Conservation (phyloP, 2,888 invertebrate genomes). For the Scelioninae gen. 2 region DNA sequence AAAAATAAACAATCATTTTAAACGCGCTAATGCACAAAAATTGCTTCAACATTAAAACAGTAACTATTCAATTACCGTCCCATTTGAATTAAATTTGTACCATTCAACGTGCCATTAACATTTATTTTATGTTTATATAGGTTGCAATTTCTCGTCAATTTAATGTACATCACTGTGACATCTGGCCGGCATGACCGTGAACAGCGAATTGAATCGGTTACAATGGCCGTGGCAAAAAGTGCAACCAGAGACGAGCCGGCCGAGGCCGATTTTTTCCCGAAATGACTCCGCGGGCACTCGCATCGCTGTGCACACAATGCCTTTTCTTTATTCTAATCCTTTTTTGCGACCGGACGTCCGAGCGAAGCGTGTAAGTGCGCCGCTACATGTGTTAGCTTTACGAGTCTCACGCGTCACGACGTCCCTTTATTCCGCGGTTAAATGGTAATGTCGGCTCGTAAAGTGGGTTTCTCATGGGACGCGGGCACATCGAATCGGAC, state of each 20-base stretch:
- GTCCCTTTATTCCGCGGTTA: conserved; percentile 48
- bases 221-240: background rate
- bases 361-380: conserved; percentile 30
- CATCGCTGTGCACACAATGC: conserved; percentile 27
- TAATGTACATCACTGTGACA: conserved; percentile 15
- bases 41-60: too few relatives aligned
- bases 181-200: conserved; percentile 19
- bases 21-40: too few relatives aligned
- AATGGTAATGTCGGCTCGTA: conserved; percentile 47
- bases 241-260: conserved; percentile 11
- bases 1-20: too few relatives aligned
- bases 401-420: conserved; percentile 36
- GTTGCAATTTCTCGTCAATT: conserved; percentile 13
- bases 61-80: too few relatives aligned
- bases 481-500: conserved; percentile 41
- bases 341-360: conserved; percentile 33
- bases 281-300: conserved; percentile 9
- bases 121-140: background rate
- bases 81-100: too few relatives aligned
- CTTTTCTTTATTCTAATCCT: conserved; percentile 33
- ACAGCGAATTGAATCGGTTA: conserved; percentile 32
- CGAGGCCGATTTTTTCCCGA: background rate
- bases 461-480: conserved; percentile 45
- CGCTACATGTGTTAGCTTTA: conserved; percentile 46
- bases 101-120: too few relatives aligned